Base-by-base conservation (phyloP, 2,888 invertebrate species). In the Dilophus febrilis region DNA sequence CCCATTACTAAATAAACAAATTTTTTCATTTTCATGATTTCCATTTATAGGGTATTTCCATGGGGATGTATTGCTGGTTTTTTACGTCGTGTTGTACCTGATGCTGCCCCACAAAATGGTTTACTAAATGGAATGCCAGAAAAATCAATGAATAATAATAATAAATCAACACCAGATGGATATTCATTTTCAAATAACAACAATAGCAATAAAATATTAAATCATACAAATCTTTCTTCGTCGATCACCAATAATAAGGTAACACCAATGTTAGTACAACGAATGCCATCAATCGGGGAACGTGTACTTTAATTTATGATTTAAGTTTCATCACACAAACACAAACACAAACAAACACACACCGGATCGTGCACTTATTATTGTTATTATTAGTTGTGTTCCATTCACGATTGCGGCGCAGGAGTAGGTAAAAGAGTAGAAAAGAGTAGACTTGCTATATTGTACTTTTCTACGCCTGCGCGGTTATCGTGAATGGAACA, bases 31-130 rank as follows among this genome's bases (percentile, higher is more conserved):
- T n/a, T n/a, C n/a, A n/a, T n/a, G n/a, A n/a, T n/a, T n/a, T n/a
- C n/a, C n/a, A n/a, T n/a, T n/a, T 66, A n/a, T 62, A 83, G 83
- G 72, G 48, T 77, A 38, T 68, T 83, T 45, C 84, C 84, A 13
- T 80, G 79, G 80, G 63, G 67, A 13, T 77, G 77, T 46, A 61
- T 69, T 41, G 70, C 72, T 3, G 74, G 77, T 52, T 61, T 80
- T 47, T 63, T 83, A 45, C 68, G 73, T 38, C 67, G 71, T 10
- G 51, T 83, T 18, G 74, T 83, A 13, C 73, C 71, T 2, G 82
- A 82, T 52, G 78, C 77, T 3, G 67, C 69, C 11, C 80, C 81
- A n/a, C 58, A 60, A 40, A 57, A 55, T 41, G 22, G 17, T 26
- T 19, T 45, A 10, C 18, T 35, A n/a, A 40, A 40, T 27, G 41